Evolutionary conservation across 1,140 invertebrate genomes (phyloP).

Genomic region (Drosophila ananassae): DNA sequence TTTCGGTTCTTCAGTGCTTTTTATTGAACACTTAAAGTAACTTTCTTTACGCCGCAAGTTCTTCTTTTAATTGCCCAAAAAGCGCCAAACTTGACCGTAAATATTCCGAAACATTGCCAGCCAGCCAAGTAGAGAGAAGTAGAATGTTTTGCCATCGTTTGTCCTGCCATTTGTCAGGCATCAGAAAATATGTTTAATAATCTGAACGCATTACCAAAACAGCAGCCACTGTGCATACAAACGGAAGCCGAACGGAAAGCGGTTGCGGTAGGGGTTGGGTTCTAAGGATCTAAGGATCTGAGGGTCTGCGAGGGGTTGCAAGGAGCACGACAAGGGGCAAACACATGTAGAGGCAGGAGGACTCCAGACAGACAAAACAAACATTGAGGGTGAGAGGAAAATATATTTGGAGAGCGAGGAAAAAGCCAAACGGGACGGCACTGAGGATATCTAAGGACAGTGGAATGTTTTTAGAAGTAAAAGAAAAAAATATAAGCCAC

Average conservation of each 20-base stretch:
- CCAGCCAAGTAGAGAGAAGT: conserved; percentile 9
- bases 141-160: conserved; percentile 24
- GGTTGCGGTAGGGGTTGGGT: conserved; percentile 18
- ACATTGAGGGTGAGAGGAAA: conserved; percentile 40
- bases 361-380: conserved; percentile 53
- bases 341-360: conserved; percentile 51
- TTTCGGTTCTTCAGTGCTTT: conserved; percentile 7
- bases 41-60: conserved; percentile 11
- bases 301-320: conserved; percentile 9
- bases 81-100: conserved; percentile 10
- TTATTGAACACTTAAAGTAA: conserved; percentile 71
- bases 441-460: conserved; percentile 28
- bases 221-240: conserved; percentile 58
- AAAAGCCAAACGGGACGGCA: not conserved
- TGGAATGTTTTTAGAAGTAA: not conserved
- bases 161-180: conserved; percentile 56
- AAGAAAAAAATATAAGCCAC: not conserved
- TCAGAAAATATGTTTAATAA: conserved; percentile 79
- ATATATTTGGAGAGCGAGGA: conserved; percentile 25
- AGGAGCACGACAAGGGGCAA: conserved; percentile 37
- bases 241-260: conserved; percentile 14
- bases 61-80: conserved; percentile 48
- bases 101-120: not conserved
- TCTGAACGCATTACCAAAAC: conserved; percentile 72
- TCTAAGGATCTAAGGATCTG: conserved; percentile 1